These are phyloP conservation scores for Gadus macrocephalus DNA, from an alignment of 2,113 vertebrate species.

Conservation along the genomic window DNA sequence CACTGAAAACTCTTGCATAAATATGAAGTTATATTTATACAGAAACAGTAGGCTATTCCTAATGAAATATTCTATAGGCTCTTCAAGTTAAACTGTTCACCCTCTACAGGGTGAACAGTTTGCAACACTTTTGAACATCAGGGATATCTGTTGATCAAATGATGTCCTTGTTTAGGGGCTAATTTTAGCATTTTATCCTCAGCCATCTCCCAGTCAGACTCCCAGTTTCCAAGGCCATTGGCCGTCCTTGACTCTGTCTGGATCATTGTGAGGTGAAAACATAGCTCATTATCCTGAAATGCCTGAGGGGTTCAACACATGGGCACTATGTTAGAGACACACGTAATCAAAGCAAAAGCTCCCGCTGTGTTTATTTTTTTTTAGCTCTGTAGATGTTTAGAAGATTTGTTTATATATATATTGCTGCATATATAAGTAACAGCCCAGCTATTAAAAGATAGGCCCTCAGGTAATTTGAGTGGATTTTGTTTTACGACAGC, in stretches of 20 bases:
- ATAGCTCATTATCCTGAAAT: conserved; percentile 36
- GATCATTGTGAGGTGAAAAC: conserved; percentile 34
- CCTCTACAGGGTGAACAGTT: not conserved
- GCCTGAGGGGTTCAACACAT: conserved; percentile 31
- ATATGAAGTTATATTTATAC: conserved; percentile 29
- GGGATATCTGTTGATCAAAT: conserved; percentile 43
- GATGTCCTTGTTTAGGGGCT: conserved; percentile 33
- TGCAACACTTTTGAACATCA: conserved; percentile 41
- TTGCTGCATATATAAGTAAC: no score
- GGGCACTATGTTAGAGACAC: conserved; percentile 13
- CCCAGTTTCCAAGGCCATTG: conserved; percentile 38
- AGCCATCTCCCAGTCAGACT: conserved; percentile 19
- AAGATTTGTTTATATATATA: no score
- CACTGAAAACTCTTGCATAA: conserved; percentile 8
- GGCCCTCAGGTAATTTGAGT: no score
- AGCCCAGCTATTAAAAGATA: not conserved
- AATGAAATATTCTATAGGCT: conserved; percentile 46
- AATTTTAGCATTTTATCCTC: conserved; percentile 15
- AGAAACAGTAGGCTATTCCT: conserved; percentile 24
- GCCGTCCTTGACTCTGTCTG: conserved; percentile 19
- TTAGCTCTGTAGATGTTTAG: no score
- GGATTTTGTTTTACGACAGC: no score
- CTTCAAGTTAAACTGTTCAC: conserved; percentile 34
- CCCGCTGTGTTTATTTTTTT: no score
- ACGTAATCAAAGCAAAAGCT: conserved; percentile 23